These are phyloP conservation scores for Brachionus rubens DNA, from an alignment of 1,140 invertebrate species.

Conservation along the genomic window DNA sequence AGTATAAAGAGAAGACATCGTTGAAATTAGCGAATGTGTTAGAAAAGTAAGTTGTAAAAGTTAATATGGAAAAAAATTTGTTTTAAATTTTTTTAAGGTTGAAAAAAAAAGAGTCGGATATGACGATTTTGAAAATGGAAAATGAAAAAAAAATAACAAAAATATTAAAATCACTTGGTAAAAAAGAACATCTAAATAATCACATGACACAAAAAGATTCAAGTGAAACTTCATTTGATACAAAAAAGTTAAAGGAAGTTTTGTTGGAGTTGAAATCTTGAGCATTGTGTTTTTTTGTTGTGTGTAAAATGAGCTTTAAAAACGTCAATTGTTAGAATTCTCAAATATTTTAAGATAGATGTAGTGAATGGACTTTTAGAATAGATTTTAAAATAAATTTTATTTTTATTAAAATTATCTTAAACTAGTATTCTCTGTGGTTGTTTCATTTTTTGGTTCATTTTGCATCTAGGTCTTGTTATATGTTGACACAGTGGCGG, in stretches of 20 bases:
- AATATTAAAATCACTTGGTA: not conserved
- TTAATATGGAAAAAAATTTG: not conserved
- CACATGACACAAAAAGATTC: not conserved
- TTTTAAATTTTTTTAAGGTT: not conserved
- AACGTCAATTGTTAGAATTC: too few relatives aligned
- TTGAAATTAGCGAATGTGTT: not conserved
- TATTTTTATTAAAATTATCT: too few relatives aligned
- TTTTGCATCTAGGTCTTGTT: too few relatives aligned
- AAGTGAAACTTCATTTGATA: not conserved
- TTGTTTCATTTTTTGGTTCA: too few relatives aligned
- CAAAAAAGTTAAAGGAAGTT: not conserved
- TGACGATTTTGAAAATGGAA: not conserved
- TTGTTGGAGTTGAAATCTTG: slow-evolving; percentile 3
- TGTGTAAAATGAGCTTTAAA: not conserved
- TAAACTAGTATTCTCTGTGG: too few relatives aligned
- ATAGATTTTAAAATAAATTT: too few relatives aligned
- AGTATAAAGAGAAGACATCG: not conserved
- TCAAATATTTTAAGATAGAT: too few relatives aligned
- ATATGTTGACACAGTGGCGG: too few relatives aligned
- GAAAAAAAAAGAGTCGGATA: slow-evolving; percentile 8
- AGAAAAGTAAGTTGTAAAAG: slow-evolving; percentile 34
- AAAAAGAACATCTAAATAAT: not conserved
- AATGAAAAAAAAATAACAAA: slow-evolving; percentile 32
- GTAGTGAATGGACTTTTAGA: too few relatives aligned
- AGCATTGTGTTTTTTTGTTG: not conserved